A percentile compares a stretch with the other conserved stretches of the same genome.
phyloP scores from a whole-genome alignment of 2,888 invertebrate genomes.

The Drosophila trichaetosa region DNA sequence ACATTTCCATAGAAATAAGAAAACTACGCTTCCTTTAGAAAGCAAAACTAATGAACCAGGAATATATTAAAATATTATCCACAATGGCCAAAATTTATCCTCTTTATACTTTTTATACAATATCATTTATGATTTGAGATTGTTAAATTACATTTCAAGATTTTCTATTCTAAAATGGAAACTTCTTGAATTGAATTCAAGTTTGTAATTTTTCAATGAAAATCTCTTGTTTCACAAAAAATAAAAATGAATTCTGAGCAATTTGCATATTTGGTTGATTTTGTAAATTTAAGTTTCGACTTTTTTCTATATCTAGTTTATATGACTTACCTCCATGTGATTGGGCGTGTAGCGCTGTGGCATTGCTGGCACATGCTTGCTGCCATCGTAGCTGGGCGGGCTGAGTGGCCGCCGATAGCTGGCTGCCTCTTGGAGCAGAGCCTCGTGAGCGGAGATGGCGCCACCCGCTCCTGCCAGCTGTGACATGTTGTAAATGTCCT shows the following conservation, averaged over 20 bases:
- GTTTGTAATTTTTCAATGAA: background rate
- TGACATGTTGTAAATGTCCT: conserved; percentile 89
- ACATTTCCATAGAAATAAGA: background rate
- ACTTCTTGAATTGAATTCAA: too few species aligned
- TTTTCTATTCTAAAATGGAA: too few species aligned
- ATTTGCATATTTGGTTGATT: background rate
- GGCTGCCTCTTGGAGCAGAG: conserved; percentile 84
- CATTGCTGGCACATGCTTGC: conserved; percentile 83
- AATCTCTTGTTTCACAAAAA: background rate
- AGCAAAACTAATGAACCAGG: background rate
- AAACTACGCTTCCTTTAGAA: background rate
- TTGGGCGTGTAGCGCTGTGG: conserved; percentile 83
- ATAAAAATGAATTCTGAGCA: background rate
- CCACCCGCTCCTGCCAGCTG: conserved; percentile 72
- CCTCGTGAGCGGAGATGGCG: conserved; percentile 81
- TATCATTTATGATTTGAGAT: background rate
- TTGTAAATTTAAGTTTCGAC: rapidly evolving
- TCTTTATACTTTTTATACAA: background rate
- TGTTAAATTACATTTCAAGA: too few species aligned
- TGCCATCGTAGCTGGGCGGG: conserved; percentile 86
- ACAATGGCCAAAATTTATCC: background rate
- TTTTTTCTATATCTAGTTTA: background rate
- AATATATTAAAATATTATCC: background rate
- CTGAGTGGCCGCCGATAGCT: conserved; percentile 88
- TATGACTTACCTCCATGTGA: conserved; percentile 83